Base-by-base conservation (phyloP, 2,888 invertebrate genomes). In the Lordiphosa andalusiaca region DNA sequence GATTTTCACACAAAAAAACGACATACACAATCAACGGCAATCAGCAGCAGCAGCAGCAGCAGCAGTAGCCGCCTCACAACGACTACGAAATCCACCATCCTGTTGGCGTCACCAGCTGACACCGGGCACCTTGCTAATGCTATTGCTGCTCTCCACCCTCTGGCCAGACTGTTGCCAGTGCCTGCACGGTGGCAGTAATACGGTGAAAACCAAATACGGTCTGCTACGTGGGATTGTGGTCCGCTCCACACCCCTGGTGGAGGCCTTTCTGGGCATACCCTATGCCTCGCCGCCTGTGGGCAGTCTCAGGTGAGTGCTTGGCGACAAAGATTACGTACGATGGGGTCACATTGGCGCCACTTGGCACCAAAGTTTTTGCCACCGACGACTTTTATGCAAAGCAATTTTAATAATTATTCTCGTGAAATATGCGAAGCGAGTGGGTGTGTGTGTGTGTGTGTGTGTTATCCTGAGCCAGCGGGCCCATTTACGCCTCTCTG, bases 231-330 rank as follows among this genome's bases (percentile, higher is more conserved):
- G 97, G 54, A 93, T 96, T 88, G 93, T 95, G 75, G 93, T 96
- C 50, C 94, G 95, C 86, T 93, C 94, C 71, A 93, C 94, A 88
- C 95, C 94, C 66, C 67, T 87, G 57, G 96, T 98, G 74, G 97
- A 98, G 90, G 96, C 96, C 13, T 98, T 96, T 89, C 92, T 97
- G 64, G 98, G 98, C 65, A 95, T 98, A 73, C 97, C 97, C 39
- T 98, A 97, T 91, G 98, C 97, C 62, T 96, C 97, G 68, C 95
- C 97, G 67, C 97, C 97, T 9, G 92, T 95, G 72, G 96, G 96
- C 76, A 94, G 95, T 87, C 92, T 98, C 84, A 94, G 98, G 94
- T 94, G 90, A 91, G 87, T 69, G 19, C 42, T 53, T 23, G 13
- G 40, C 39, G 16, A 23, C 21, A 35, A 42, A 50, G 48, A 55